Evolutionary conservation across 2,888 invertebrate genomes (phyloP).

Genomic region (Callyntrura sp.): DNA sequence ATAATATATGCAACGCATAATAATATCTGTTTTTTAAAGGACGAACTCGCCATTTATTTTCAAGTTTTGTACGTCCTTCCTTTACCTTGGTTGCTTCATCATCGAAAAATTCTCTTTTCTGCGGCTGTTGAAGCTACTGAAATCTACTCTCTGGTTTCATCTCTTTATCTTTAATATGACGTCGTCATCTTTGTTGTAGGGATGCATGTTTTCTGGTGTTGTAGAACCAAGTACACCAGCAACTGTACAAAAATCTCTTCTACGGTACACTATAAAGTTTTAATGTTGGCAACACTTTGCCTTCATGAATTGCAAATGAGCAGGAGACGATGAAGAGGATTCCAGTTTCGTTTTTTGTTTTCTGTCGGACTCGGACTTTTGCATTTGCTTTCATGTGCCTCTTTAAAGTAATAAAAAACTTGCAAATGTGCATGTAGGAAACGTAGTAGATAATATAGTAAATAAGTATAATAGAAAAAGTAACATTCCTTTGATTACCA

Average conservation of each 20-base stretch:
- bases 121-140: not conserved
- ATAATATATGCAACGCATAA: constrained; percentile 47
- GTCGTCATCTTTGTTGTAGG: constrained; percentile 1
- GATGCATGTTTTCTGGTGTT: not conserved
- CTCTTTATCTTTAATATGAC: constrained; percentile 17
- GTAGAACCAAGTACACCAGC: not conserved
- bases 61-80: constrained; percentile 72
- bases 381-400: constrained; percentile 57
- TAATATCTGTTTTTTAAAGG: constrained; percentile 62
- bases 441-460: not conserved
- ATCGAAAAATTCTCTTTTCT: constrained; percentile 18
- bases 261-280: not conserved
- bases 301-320: constrained; percentile 77
- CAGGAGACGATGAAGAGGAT: constrained; percentile 35
- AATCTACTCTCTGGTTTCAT: constrained; percentile 48
- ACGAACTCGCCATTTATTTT: constrained; percentile 72
- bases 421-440: constrained; percentile 38
- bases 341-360: constrained; percentile 66
- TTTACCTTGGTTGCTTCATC: constrained; percentile 54
- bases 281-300: constrained; percentile 70
- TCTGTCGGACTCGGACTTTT: constrained; percentile 55
- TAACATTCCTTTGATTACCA: constrained; percentile 36
- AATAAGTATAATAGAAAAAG: not conserved
- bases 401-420: constrained; percentile 29
- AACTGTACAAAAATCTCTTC: not conserved